These are phyloP conservation scores for Planococcus citri DNA, from an alignment of 1,140 invertebrate genomes.

Conservation along the genomic window DNA sequence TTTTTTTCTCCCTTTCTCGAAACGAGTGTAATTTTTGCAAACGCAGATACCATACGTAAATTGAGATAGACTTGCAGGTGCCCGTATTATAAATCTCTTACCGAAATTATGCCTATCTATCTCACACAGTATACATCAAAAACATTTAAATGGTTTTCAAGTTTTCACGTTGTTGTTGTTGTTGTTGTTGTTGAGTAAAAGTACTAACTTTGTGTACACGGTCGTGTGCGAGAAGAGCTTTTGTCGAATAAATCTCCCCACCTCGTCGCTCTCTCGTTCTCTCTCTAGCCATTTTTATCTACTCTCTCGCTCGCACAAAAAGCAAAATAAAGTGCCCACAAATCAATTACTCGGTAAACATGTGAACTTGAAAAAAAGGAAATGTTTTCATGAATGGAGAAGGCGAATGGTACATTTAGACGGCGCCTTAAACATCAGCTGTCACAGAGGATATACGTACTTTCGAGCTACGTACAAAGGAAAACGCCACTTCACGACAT, in stretches of 20 bases:
- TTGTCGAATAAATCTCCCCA: no score
- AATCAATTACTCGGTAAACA: not conserved
- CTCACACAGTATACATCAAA: not conserved
- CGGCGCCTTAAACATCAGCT: constrained; percentile 19
- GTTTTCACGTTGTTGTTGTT: no score
- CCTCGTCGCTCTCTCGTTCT: no score
- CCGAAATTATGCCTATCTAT: not conserved
- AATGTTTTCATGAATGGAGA: not conserved
- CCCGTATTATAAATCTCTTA: no score
- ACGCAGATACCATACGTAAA: no score
- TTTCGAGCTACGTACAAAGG: not conserved
- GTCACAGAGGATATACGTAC: constrained; percentile 14
- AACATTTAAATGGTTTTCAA: no score
- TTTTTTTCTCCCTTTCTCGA: not conserved
- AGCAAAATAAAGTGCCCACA: not conserved
- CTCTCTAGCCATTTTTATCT: no score
- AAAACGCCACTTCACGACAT: not conserved
- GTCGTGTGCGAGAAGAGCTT: no score
- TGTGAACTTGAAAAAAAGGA: not conserved
- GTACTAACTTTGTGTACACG: no score
- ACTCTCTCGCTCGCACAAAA: not conserved
- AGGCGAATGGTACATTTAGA: not conserved
- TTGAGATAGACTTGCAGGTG: not conserved
- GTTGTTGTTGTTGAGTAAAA: no score
- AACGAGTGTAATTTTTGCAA: no score